A percentile compares a stretch with the other conserved stretches of the same genome.
These are phyloP conservation scores for Nymphalis polychloros DNA, from an alignment of 2,888 invertebrate species.

Conservation along the genomic window DNA sequence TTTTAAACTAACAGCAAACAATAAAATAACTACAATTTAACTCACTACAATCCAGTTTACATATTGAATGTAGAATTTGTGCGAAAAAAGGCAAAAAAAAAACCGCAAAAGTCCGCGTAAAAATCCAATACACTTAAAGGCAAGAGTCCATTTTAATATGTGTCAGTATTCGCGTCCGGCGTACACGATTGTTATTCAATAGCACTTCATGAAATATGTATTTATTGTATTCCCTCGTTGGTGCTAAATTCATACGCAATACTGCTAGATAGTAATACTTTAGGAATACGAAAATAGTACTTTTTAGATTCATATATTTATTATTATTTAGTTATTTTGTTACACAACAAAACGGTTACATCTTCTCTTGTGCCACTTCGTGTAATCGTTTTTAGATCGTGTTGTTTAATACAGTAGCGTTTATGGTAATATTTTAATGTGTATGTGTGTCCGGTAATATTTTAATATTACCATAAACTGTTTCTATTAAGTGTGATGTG, in stretches of 20 bases:
- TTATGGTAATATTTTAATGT: too few species aligned
- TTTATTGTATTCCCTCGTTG: conserved; percentile 54
- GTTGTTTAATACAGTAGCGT: too few species aligned
- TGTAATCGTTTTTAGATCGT: too few species aligned
- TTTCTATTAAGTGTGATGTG: too few species aligned
- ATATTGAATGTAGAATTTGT: neutral
- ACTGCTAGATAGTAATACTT: conserved; percentile 34
- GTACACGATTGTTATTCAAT: conserved; percentile 67
- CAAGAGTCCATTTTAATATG: conserved; percentile 58
- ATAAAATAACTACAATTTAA: neutral
- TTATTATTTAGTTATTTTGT: neutral
- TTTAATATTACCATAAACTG: too few species aligned
- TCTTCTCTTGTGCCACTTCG: too few species aligned
- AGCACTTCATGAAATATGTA: conserved; percentile 74
- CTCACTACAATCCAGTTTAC: neutral
- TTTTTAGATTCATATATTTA: neutral
- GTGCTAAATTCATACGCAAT: conserved; percentile 54
- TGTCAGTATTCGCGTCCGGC: conserved; percentile 51
- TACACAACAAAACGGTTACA: too few species aligned
- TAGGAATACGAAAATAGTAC: neutral
- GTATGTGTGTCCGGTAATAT: too few species aligned
- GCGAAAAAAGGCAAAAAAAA: conserved; percentile 22
- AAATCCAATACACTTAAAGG: conserved; percentile 51
- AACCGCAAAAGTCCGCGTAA: conserved; percentile 31
- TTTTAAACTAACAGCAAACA: neutral